Base-by-base conservation (phyloP, 2,888 invertebrate genomes). In the Linnaemya vulpina region DNA sequence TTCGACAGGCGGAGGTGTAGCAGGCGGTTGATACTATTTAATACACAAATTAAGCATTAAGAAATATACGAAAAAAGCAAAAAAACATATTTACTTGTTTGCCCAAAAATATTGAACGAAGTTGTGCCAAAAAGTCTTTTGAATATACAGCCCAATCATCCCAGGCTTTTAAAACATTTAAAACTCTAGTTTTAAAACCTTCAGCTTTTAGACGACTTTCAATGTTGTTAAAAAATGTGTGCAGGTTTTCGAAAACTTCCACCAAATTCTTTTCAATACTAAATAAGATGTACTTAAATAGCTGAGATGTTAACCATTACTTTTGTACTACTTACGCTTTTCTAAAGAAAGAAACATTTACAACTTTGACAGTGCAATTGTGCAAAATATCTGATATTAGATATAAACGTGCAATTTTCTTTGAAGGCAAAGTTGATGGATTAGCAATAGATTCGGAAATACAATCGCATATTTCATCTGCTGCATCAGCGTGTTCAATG, bases 141-240 rank as follows among this genome's bases (percentile, higher is more conserved):
- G 99, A 97, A 93, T 99, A 99, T 84, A 99, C 95, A 17, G 97
- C 96, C 96, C 98, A 98, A 91, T 99, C 99, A 92, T 99, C 98
- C 99, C 99, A 99, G 1, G 98, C 98, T 90, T 97, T 95, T 91
- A 99, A 95, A 88, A 97, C 96, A 89, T 96, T 95, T 91, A 98
- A 95, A 43, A 99, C 97, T 62, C 98, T 93, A 80, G 96, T 95
- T 90, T 98, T 97, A 92, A 98, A 98, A 46, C 98, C 98, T 93
- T 99, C 99, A n/a, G 98, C 98, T 93, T 98, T 97, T 75, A 98
- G 93, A 74, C 97, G 93, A 87, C 96, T 96, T 88, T 97, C 97
- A 88, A 98, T 95, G 51, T 94, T 94, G 87, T 95, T 94, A 90
- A 96, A 95, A 87, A 97, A 94, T 90, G 95, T 93, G 91, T 95